Evolutionary conservation across 2,888 invertebrate species (phyloP), one percentile per base, ranked within the genome.

Genomic region (Euspilapteryx auroguttella): DNA sequence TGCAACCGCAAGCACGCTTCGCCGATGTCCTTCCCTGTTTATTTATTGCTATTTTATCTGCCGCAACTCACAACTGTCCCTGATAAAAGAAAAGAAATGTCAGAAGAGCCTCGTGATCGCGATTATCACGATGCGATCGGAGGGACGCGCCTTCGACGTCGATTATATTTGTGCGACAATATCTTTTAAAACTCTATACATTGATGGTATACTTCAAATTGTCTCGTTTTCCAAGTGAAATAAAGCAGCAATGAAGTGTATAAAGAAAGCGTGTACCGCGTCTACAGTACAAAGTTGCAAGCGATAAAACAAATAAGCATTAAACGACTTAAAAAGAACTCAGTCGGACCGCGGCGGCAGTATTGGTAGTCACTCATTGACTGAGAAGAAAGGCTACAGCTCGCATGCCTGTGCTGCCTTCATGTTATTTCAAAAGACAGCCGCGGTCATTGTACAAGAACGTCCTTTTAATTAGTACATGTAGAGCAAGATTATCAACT

Each of bases 61-160:
- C 49, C 39, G 53, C 55, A 59, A 59, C 59, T 56, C 39, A 52
- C 55, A 59, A 59, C 59, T 56, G 57, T 57, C 53, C 47, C 56
- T 51, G 65, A 68, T 69, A 65, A 69, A 69, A 69, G 65, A 69
- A 68, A 68, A 69, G 63, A 69, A 69, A 64, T 61, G 61, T 65
- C 69, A 58, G 56, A 35, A 44, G 56, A 35, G 44, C 43, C 49
- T 58, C 55, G 55, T 58, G 65, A 65, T 69, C 64, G 63, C 58
- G 68, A 66, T 69, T 69, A 71, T 68, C 69, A 55, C 54, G 47
- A 51, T 50, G 53, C 58, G 55, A 66, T 66, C 68, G 57, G 53
- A 56, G 62, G 53, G 27, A 35, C 14, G 30, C 34, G 34, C 31
- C 27, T 15, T 11, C 31, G 39, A 33, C 34, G 25, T 32, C 28